Base-by-base conservation (phyloP, 2,113 vertebrate genomes). In the Corythornis cristatus region DNA sequence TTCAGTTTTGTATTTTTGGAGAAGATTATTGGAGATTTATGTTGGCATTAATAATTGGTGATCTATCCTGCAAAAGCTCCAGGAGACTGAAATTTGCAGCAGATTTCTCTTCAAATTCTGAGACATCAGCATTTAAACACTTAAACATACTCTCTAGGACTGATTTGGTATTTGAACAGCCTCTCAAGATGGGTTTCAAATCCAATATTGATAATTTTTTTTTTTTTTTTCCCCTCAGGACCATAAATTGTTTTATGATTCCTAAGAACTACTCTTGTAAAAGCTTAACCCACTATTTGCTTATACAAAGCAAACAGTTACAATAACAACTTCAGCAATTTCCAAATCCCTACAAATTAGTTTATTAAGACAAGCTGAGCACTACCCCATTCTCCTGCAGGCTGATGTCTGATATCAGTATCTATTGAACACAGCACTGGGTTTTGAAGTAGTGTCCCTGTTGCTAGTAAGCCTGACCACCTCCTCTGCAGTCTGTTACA, bases 161-260 rank as follows among this genome's bases (percentile, higher is more conserved):
- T 53, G 35, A 84, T 90, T 93, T 88, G 29, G 9, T 89, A 86
- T 88, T 92, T 95, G 77, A 84, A 84, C 81, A 66, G 0, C 50
- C 80, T 68, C 61, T 90, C 66, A 50, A 84, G 65, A n/a, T 54
- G 86, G 54, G 26, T 68, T 94, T 94, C 45, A 90, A 37, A 94
- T 84, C 83, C 77, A 82, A 17, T 82, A 90, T 61, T 82, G 66
- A 65, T 68, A 50, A 37, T 37, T 37, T 48, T 42, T 77, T 71
- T 91, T 82, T 82, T 84, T 65, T 18, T 82, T 62, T 93, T 79
- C 79, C 54, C 12, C 62, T 37, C 53, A 65, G 48, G 54, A 50
- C 6, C 1, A 0, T 68, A 68, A 92, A n/a, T 68, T 91, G 65
- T 80, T 96, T 92, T 80, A 25, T 84, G 82, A 61, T 73, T 93